Percentiles rank a stretch among this genome's conserved stretches.
phyloP scores from a whole-genome alignment of 1,140 invertebrate genomes.

The Eurosta solidaginis region DNA sequence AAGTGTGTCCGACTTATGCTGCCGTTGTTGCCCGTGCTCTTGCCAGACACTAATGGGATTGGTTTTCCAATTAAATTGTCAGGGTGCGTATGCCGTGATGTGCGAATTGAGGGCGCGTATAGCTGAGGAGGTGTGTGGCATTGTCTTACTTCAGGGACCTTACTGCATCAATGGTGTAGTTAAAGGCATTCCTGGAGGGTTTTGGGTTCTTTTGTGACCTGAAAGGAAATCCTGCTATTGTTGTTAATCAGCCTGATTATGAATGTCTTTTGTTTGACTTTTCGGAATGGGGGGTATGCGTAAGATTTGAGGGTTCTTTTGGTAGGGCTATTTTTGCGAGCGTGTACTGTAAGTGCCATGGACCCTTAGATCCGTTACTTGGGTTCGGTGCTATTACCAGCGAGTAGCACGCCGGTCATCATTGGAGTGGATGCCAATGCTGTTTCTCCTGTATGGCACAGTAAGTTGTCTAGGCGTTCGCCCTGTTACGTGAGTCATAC shows the following conservation, averaged over 20 bases:
- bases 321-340: slow-evolving; percentile 16
- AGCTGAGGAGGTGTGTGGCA: not conserved
- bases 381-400: slow-evolving; percentile 12
- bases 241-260: not conserved
- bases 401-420: slow-evolving; percentile 14
- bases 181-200: not conserved
- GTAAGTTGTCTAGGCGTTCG: not conserved
- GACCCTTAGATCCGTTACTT: slow-evolving; percentile 30
- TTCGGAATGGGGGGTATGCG: not conserved
- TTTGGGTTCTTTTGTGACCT: not conserved
- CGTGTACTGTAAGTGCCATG: slow-evolving; percentile 32
- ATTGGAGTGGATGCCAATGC: slow-evolving; percentile 30
- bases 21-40: no score
- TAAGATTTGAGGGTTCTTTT: not conserved
- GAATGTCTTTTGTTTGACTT: not conserved
- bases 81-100: not conserved
- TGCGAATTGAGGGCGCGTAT: not conserved
- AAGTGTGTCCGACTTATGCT: slow-evolving; percentile 64
- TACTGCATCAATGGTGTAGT: not conserved
- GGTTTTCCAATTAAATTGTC: not conserved
- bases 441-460: slow-evolving; percentile 24
- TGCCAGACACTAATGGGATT: not conserved
- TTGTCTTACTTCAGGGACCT: no score
- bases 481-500: not conserved
- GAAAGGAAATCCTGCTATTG: not conserved